These are phyloP conservation scores for Dendrocopos noguchii DNA, from an alignment of 2,113 vertebrate genomes.

Conservation along the genomic window DNA sequence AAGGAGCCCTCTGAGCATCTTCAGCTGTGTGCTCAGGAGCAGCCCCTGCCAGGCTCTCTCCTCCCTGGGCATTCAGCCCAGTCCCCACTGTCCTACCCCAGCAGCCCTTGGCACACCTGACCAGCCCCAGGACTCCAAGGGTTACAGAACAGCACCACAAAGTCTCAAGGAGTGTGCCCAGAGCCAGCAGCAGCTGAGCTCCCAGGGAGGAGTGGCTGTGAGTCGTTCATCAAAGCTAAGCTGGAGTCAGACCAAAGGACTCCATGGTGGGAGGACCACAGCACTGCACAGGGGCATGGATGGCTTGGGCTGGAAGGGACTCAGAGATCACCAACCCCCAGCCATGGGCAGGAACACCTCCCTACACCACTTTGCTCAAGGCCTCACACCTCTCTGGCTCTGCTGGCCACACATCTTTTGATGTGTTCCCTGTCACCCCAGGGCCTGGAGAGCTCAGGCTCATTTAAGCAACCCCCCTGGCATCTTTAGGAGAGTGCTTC, in stretches of 20 bases:
- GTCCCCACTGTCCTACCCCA: not conserved
- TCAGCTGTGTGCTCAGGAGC: not conserved
- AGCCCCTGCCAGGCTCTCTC: not conserved
- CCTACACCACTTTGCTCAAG: too few species aligned
- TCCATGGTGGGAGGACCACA: not conserved
- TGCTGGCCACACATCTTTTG: too few species aligned
- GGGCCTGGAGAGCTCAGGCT: not conserved
- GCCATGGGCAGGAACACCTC: too few species aligned
- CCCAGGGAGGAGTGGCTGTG: not conserved
- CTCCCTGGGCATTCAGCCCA: not conserved
- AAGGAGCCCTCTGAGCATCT: not conserved
- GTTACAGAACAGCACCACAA: not conserved
- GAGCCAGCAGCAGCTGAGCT: not conserved
- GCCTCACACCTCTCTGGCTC: too few species aligned
- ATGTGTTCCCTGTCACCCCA: not conserved
- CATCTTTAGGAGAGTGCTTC: not conserved
- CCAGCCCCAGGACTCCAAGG: not conserved
- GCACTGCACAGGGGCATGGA: too few species aligned
- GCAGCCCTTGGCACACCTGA: not conserved
- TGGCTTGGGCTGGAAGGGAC: too few species aligned
- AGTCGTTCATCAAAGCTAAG: accelerated
- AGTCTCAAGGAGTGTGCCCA: not conserved
- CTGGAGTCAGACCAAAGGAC: not conserved
- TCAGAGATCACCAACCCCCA: too few species aligned
- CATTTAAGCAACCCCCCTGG: not conserved